A percentile compares a stretch with the other conserved stretches of the same genome.
Conservation (phyloP, 1,140 invertebrate species). For the Hyles euphorbiae region DNA sequence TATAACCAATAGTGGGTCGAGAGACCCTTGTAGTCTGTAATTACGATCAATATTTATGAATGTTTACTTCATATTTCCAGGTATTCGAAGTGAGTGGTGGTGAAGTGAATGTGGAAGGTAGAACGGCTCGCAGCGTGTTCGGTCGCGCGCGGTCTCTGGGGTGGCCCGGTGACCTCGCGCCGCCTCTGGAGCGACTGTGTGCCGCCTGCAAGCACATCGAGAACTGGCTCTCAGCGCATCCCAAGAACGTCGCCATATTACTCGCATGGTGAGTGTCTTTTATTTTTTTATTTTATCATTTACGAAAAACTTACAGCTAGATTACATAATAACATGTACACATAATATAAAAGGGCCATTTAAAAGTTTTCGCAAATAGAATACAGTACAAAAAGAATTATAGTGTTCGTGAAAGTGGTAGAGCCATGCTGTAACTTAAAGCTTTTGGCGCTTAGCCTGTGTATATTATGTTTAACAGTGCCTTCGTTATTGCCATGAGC, state of each 20-base stretch:
- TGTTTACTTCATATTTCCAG: constrained; percentile 75
- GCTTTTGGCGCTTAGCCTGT: no score
- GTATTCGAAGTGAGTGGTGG: constrained; percentile 89
- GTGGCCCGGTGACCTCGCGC: constrained; percentile 90
- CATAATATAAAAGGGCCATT: no score
- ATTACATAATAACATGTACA: no score
- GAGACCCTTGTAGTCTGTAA: no score
- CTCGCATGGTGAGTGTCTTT: constrained; percentile 84
- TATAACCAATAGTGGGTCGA: no score
- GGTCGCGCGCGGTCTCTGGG: constrained; percentile 85
- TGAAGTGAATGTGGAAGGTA: constrained; percentile 54
- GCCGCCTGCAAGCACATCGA: constrained; percentile 95
- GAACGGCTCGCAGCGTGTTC: constrained; percentile 75
- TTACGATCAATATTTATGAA: neutral
- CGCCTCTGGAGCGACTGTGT: constrained; percentile 91
- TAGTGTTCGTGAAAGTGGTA: no score
- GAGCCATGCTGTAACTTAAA: no score
- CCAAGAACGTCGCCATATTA: constrained; percentile 89
- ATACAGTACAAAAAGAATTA: no score
- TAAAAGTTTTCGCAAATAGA: no score
- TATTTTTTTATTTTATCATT: neutral
- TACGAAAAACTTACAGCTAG: no score
- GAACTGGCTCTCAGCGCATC: constrained; percentile 88
- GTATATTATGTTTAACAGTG: no score
- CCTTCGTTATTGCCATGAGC: no score